phyloP scores from a whole-genome alignment of 2,113 vertebrate genomes.

The Tonatia bakeri region DNA sequence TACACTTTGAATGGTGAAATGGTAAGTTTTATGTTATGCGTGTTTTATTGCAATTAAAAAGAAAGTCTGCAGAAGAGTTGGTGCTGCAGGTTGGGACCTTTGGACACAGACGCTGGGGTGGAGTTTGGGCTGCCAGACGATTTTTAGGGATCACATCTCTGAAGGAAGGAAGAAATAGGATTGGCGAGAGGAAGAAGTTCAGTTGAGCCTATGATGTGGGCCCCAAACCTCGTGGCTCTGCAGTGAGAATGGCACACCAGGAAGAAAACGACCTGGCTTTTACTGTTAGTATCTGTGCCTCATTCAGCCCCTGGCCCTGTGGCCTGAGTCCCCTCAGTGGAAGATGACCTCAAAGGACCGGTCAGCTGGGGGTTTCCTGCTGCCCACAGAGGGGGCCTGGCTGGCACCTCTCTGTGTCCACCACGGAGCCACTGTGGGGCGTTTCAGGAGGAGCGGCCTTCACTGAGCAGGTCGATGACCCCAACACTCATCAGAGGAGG shows the following conservation, averaged over 20 bases:
- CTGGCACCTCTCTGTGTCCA: not conserved
- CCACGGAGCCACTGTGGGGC: not conserved
- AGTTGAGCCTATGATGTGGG: not conserved
- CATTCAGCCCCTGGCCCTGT: fast-evolving
- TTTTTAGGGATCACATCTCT: not conserved
- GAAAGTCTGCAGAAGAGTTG: not conserved
- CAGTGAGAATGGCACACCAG: not conserved
- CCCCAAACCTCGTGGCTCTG: not conserved
- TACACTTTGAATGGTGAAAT: not conserved
- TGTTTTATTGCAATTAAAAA: not conserved
- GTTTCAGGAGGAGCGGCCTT: not conserved
- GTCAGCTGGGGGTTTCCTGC: not conserved
- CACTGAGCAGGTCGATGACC: not conserved
- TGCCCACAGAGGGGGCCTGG: not conserved
- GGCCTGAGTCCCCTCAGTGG: not conserved
- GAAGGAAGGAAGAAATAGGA: not conserved
- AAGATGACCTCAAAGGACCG: not conserved
- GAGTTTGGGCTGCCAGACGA: not conserved
- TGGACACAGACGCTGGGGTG: not conserved
- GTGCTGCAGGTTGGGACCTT: not conserved
- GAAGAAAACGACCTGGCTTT: not conserved
- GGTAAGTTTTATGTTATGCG: not conserved
- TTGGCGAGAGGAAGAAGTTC: not conserved
- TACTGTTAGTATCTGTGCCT: not conserved
- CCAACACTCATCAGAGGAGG: not conserved